These are phyloP conservation scores for Pelochelys cantorii DNA, from an alignment of 2,797 vertebrate species.

Conservation along the genomic window DNA sequence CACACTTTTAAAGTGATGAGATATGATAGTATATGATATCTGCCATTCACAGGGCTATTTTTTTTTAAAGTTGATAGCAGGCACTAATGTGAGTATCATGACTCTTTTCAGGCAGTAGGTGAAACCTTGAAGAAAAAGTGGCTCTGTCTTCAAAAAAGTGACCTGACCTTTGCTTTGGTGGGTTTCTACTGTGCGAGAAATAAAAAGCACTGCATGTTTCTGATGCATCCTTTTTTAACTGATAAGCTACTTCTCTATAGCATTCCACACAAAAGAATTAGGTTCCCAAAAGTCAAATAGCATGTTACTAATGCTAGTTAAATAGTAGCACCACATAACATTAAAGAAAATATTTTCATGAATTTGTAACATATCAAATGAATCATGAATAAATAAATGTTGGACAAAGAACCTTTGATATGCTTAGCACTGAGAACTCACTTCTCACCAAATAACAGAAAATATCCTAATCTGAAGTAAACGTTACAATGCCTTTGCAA, in stretches of 20 bases:
- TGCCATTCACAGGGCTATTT: constrained; percentile 50
- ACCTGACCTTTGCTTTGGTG: constrained; percentile 89
- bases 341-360: constrained; percentile 63
- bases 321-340: constrained; percentile 68
- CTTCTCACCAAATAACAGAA: constrained; percentile 62
- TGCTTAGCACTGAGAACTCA: constrained; percentile 73
- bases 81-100: constrained; percentile 84
- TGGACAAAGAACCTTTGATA: constrained; percentile 78
- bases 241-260: constrained; percentile 79
- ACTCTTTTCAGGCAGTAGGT: constrained; percentile 90
- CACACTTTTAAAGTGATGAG: not conserved
- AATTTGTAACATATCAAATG: constrained; percentile 75
- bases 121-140: constrained; percentile 90
- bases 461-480: constrained; percentile 46
- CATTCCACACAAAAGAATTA: constrained; percentile 81
- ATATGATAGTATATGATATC: not conserved
- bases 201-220: constrained; percentile 85
- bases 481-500: constrained; percentile 62
- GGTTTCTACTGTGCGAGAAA: constrained; percentile 85
- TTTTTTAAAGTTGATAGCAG: constrained; percentile 56
- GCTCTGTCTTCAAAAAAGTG: constrained; percentile 89
- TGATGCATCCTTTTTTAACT: constrained; percentile 79
- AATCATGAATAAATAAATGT: constrained; percentile 61
- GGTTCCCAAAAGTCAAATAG: constrained; percentile 73
- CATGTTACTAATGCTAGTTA: constrained; percentile 81